Conservation (phyloP, 2,113 vertebrate genomes). For the Pseudopipra pipra region DNA sequence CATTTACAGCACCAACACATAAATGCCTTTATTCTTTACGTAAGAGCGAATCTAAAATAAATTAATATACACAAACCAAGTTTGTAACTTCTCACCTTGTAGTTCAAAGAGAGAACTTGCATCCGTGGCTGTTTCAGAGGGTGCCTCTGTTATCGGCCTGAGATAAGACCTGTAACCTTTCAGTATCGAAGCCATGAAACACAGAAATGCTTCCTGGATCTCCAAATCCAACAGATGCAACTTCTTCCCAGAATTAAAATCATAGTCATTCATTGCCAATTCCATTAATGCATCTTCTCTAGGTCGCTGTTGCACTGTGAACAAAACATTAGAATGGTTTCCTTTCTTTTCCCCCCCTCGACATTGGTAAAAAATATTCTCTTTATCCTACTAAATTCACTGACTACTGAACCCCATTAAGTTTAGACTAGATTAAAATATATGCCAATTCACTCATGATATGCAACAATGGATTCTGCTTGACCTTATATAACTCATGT, state of each 20-base stretch:
- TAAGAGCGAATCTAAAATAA: neutral
- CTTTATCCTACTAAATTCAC: neutral
- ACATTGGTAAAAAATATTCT: neutral
- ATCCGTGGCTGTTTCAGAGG: conserved; percentile 96
- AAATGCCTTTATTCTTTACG: neutral
- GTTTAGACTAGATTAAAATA: neutral
- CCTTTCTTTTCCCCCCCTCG: neutral
- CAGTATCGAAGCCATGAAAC: conserved; percentile 97
- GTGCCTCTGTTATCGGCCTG: conserved; percentile 94
- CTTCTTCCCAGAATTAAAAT: conserved; percentile 88
- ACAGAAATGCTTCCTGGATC: conserved; percentile 96
- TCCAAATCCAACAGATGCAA: conserved; percentile 92
- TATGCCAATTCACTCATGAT: neutral
- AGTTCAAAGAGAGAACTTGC: conserved; percentile 94
- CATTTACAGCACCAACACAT: neutral
- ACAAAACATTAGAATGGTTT: neutral
- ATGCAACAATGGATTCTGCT: neutral
- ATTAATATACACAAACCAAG: neutral
- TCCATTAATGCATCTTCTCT: conserved; percentile 91
- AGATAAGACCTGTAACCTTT: conserved; percentile 95
- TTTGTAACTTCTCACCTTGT: conserved; percentile 81
- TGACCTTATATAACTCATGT: neutral
- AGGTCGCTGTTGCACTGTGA: conserved; percentile 88
- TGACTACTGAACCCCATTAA: neutral
- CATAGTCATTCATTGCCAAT: conserved; percentile 86